Base-by-base conservation (phyloP, 2,113 vertebrate genomes). In the Grammomys surdaster region DNA sequence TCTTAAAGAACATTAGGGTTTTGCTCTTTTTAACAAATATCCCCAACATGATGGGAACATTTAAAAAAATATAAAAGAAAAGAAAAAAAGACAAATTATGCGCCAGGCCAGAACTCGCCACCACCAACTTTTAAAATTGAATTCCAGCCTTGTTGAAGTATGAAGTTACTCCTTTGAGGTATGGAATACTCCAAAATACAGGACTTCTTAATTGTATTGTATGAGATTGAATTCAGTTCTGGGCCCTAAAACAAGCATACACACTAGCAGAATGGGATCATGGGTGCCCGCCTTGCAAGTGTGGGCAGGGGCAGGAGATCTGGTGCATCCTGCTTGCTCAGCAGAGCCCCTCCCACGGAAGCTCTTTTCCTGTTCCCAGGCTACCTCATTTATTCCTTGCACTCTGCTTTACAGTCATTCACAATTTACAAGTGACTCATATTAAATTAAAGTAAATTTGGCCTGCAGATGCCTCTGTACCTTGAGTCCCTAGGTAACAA, bases 1-100 rank as follows among this genome's bases (percentile, higher is more conserved):
- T 93, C 94, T 91, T 95, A 93, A 93, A 24, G n/a, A 84, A 17
- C n/a, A 89, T 22, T 43, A 90, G 36, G 31, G 88, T 51, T 76
- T 95, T 58, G 20, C 16, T 77, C 31, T 46, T 91, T 43, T 94
- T 36, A 3, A 85, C 40, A 76, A 89, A 60, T 91, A 3, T 8
- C 46, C 13, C 33, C 70, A 88, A 2, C 67, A 43, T 80, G 80
- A 90, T 69, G 16, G 89, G 93, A 96, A 86, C 36, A 46, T 75
- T 85, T 28, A 36, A 81, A 93, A 93, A 81, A 82, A 48, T 88
- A 33, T 31, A 80, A 93, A 94, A 48, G 46, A 48, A 48, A 82
- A 90, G 33, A 28, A 81, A 93, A 94, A 81, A 78, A 56, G 20
- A 13, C 72, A 94, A 75, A 28, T 54, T 33, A 80, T 78, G 51